Base-by-base conservation (phyloP, 2,888 invertebrate species). In the Diloba caeruleocephala region DNA sequence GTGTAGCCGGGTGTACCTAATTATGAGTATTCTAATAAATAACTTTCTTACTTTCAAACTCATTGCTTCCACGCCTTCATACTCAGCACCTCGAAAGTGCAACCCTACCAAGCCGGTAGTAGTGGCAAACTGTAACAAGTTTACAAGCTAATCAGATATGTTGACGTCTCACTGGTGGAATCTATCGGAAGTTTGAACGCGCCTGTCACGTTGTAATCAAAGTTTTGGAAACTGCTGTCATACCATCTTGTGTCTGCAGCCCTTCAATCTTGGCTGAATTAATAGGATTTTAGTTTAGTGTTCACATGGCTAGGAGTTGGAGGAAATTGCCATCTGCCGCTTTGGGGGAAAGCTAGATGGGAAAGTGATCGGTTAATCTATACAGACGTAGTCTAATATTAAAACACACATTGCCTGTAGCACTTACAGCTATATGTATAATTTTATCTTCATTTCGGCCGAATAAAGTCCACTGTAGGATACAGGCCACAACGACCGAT, bases 131-230 rank as follows among this genome's bases (percentile, higher is more conserved):
- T 58, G 64, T 76, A 74, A 71, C 76, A 73, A 79, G 78, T 74
- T 79, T 71, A 65, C 68, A 77, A 81, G 77, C 78, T 80, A 81
- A 84, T 84, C 81, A 79, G 78, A 79, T 74, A 71, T 48, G 57
- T 71, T 65, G 66, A 62, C 69, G 72, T 74, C 73, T 76, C 70
- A 68, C 58, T 69, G 66, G 61, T 69, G 65, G 64, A 74, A 76
- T 71, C 78, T 78, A 82, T 84, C 79, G 78, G 66, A 82, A 84
- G 75, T 84, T 85, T 57, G 74, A 69, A 71, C 69, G 59, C 65
- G 61, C 57, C 68, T 66, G 68, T 73, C 76, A 72, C 76, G 73
- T 71, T 71, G 76, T 82, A 82, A 84, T 84, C 84, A 81, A 84
- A 84, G 78, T 83, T 84, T 71, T 60, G 64, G 71, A 61, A 74